Percentiles rank a stretch among this genome's conserved stretches.
phyloP scores from a whole-genome alignment of 2,888 invertebrate species.

The Aleiodes testaceus region DNA sequence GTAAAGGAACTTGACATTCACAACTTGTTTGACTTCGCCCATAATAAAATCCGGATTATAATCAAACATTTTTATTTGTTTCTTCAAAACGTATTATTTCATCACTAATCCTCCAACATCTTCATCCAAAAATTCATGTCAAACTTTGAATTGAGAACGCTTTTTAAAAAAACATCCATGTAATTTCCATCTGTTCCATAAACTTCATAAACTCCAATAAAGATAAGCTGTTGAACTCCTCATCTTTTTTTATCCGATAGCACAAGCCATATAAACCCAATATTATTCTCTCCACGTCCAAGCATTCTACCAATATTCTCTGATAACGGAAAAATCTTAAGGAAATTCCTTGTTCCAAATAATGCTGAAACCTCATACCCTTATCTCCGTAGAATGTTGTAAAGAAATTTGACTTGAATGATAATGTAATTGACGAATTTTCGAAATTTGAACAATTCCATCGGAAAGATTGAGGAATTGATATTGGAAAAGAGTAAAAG shows the following conservation, averaged over 20 bases:
- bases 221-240: conserved; percentile 17
- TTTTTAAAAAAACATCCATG: conserved; percentile 11
- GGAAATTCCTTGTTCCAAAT: conserved; percentile 16
- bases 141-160: too few relatives aligned
- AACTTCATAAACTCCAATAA: conserved; percentile 32
- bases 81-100: too few relatives aligned
- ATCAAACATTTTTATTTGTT: too few relatives aligned
- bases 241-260: conserved; percentile 13
- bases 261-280: conserved; percentile 16
- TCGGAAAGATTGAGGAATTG: too few relatives aligned
- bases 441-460: too few relatives aligned
- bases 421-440: not conserved
- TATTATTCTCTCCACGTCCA: conserved; percentile 21
- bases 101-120: too few relatives aligned
- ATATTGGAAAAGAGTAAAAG: too few relatives aligned
- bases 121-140: too few relatives aligned
- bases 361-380: not conserved
- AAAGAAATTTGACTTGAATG: not conserved
- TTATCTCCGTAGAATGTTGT: not conserved
- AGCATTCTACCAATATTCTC: conserved; percentile 7
- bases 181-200: conserved; percentile 7
- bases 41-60: too few relatives aligned
- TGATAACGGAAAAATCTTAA: not conserved
- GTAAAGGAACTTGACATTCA: too few relatives aligned
- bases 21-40: too few relatives aligned